Evolutionary conservation across 2,797 vertebrate genomes (phyloP).

Genomic region (Neoniphon sammara): DNA sequence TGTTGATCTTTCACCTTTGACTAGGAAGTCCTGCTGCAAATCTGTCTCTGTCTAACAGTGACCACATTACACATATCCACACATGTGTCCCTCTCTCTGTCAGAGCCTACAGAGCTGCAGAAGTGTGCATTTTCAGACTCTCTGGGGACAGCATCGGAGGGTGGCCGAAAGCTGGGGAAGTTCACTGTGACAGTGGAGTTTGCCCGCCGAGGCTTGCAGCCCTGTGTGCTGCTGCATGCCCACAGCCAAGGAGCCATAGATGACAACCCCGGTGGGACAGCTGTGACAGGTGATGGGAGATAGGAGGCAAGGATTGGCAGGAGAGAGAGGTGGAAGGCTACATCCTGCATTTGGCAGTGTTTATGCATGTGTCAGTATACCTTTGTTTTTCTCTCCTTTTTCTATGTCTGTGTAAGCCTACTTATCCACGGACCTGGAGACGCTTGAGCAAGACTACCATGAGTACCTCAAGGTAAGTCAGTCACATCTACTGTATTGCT

Average conservation of each 20-base stretch:
- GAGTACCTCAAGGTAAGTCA: conserved; percentile 88
- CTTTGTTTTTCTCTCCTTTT: background rate
- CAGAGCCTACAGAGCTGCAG: conserved; percentile 82
- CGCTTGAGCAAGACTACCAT: conserved; percentile 87
- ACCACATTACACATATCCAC: no score
- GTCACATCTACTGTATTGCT: background rate
- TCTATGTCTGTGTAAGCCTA: conserved; percentile 79
- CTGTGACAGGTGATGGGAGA: conserved; percentile 83
- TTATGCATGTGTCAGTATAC: background rate
- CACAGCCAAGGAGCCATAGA: conserved; percentile 81
- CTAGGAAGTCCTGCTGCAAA: no score
- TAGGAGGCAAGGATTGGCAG: background rate
- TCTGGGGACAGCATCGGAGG: conserved; percentile 81
- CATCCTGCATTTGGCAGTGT: background rate
- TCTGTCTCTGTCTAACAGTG: no score
- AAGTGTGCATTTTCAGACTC: conserved; percentile 86
- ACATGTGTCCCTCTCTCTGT: background rate
- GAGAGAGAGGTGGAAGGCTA: background rate
- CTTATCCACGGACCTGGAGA: conserved; percentile 85
- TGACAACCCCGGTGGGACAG: conserved; percentile 82
- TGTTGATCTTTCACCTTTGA: no score
- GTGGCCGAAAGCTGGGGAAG: conserved; percentile 81
- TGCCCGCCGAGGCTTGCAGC: conserved; percentile 65
- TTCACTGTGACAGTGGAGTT: conserved; percentile 83
- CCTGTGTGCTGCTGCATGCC: conserved; percentile 85